These are phyloP conservation scores for Bolinopsis microptera DNA, from an alignment of 37 sponge, comb jelly and placozoan genomes.

Conservation along the genomic window DNA sequence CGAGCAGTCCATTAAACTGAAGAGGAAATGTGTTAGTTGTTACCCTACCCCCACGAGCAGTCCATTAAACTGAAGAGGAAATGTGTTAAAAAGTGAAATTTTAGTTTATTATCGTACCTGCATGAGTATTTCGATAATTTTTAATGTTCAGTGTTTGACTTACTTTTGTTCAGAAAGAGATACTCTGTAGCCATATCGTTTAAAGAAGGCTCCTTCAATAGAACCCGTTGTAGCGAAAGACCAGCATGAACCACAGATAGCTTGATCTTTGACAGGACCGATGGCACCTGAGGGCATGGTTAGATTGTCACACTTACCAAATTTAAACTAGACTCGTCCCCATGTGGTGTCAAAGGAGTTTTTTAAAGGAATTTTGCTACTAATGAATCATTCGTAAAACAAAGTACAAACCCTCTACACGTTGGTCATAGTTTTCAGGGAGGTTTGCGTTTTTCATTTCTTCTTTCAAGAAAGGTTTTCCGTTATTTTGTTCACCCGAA, in stretches of 20 bases:
- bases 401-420: neutral
- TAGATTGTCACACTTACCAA: neutral
- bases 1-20: no score
- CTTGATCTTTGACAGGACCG: conserved; percentile 96
- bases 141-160: neutral
- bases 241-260: conserved; percentile 98
- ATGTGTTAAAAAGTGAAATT: no score
- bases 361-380: no score
- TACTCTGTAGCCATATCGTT: conserved; percentile 68
- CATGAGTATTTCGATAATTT: no score
- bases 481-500: conserved; percentile 29
- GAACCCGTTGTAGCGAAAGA: conserved; percentile 93
- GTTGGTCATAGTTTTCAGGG: neutral
- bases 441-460: neutral
- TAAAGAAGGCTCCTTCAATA: conserved; percentile 87
- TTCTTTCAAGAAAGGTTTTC: neutral
- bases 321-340: no score
- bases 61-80: no score
- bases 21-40: no score
- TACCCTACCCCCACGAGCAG: no score
- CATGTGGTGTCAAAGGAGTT: no score
- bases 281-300: conserved; percentile 95
- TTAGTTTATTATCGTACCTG: no score
- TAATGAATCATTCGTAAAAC: no score
- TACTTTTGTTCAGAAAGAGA: conserved; percentile 59